phyloP scores from a whole-genome alignment of 2,113 vertebrate genomes.

The Campylomormyrus tamandua region DNA sequence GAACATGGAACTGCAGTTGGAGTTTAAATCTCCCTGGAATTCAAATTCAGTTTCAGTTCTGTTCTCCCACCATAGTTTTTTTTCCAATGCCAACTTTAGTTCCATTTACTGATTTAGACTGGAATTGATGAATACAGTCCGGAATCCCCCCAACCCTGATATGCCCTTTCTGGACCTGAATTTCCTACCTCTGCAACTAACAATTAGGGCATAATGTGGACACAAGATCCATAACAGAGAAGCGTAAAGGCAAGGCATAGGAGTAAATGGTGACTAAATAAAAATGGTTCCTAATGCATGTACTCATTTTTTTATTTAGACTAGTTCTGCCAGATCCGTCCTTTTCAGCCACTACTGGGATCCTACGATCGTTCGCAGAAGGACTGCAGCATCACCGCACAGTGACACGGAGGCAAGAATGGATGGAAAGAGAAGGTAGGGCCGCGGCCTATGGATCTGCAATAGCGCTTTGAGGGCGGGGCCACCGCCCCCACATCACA shows the following conservation, averaged over 20 bases:
- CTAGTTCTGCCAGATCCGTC: constrained; percentile 51
- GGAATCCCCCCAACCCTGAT: too few species aligned
- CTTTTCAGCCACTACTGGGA: constrained; percentile 5
- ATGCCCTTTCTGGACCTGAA: background rate
- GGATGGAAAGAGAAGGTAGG: constrained; percentile 61
- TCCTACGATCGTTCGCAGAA: background rate
- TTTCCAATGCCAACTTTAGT: too few species aligned
- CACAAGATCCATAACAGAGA: background rate
- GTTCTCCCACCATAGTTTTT: too few species aligned
- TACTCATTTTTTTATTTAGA: background rate
- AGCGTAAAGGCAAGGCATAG: background rate
- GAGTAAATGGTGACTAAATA: background rate
- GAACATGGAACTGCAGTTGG: too few species aligned
- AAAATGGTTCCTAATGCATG: background rate
- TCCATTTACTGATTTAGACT: too few species aligned
- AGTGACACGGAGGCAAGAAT: constrained; percentile 44
- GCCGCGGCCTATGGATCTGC: constrained; percentile 57
- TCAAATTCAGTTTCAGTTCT: too few species aligned
- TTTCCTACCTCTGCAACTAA: background rate
- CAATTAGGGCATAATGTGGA: background rate
- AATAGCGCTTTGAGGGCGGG: constrained; percentile 53
- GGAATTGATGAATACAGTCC: too few species aligned
- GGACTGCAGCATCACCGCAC: background rate
- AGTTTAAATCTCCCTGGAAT: too few species aligned
- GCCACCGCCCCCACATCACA: constrained; percentile 61